Percentiles rank a stretch among this genome's conserved stretches.
phyloP scores from a whole-genome alignment of 2,797 vertebrate species.

The Peromyscus aztecus region DNA sequence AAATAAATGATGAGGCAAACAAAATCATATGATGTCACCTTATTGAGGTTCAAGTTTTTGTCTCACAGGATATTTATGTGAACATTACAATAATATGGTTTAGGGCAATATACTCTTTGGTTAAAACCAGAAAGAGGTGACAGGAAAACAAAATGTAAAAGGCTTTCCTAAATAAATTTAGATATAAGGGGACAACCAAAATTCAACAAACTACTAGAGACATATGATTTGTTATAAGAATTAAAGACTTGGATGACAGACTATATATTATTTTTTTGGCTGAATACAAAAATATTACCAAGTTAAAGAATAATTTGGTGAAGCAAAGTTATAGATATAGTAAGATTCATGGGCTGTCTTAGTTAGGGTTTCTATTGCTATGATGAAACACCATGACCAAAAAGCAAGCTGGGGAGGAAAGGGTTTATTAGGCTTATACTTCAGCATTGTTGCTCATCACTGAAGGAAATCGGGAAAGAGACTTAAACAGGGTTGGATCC shows the following conservation, averaged over 20 bases:
- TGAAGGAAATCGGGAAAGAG: too few species aligned
- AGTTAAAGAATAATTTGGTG: background rate
- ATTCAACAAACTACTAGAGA: background rate
- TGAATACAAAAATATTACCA: background rate
- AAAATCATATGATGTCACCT: constrained; percentile 35
- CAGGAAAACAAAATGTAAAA: constrained; percentile 2
- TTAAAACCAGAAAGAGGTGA: background rate
- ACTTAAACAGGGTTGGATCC: too few species aligned
- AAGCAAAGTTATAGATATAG: background rate
- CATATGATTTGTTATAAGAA: constrained; percentile 17
- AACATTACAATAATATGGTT: background rate
- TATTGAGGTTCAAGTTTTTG: constrained; percentile 40
- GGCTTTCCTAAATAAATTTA: background rate
- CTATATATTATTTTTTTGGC: background rate
- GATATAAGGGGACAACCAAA: background rate
- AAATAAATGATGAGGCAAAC: background rate
- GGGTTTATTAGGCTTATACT: too few species aligned
- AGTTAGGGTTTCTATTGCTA: background rate
- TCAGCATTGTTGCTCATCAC: too few species aligned
- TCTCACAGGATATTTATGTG: background rate
- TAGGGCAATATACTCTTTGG: background rate
- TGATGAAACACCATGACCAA: too few species aligned
- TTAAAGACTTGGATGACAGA: background rate
- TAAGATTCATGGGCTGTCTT: background rate
- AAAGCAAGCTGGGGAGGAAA: too few species aligned